Percentiles rank a stretch among this genome's conserved stretches.
phyloP scores from a whole-genome alignment of 2,797 vertebrate genomes.

The Trichosurus vulpecula region DNA sequence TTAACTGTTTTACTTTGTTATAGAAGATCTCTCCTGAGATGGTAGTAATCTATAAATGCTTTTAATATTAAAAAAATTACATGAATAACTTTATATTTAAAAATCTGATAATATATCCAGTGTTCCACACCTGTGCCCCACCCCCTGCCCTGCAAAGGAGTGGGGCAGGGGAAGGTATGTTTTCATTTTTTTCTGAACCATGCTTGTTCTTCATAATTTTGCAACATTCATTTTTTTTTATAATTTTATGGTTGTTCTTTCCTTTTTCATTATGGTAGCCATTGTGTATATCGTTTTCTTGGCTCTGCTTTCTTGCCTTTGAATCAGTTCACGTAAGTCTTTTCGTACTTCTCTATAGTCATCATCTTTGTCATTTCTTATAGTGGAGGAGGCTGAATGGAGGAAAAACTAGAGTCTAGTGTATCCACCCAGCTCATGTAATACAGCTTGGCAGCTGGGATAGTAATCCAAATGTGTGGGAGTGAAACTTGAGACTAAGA shows the following conservation, averaged over 20 bases:
- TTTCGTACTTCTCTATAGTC: neutral
- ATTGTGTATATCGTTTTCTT: neutral
- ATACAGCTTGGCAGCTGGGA: neutral
- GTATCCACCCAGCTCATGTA: neutral
- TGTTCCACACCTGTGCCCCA: neutral
- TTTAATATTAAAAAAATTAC: neutral
- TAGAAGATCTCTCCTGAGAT: neutral
- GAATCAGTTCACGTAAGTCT: neutral
- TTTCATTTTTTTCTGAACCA: neutral
- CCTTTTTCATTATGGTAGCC: neutral
- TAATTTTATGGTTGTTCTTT: neutral
- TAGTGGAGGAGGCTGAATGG: neutral
- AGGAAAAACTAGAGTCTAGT: neutral
- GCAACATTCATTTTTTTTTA: neutral
- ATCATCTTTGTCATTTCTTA: neutral
- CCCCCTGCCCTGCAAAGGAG: neutral
- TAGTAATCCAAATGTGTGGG: neutral
- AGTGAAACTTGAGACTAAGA: neutral
- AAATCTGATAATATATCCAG: neutral
- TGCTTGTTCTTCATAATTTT: neutral
- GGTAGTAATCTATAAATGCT: neutral
- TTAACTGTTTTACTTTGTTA: neutral
- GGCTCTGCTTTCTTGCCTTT: neutral
- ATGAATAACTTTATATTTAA: neutral
- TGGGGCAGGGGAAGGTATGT: neutral